Percentiles rank a stretch among this genome's conserved stretches.
phyloP scores from a whole-genome alignment of 2,797 vertebrate genomes.

The Hipposideros larvatus region DNA sequence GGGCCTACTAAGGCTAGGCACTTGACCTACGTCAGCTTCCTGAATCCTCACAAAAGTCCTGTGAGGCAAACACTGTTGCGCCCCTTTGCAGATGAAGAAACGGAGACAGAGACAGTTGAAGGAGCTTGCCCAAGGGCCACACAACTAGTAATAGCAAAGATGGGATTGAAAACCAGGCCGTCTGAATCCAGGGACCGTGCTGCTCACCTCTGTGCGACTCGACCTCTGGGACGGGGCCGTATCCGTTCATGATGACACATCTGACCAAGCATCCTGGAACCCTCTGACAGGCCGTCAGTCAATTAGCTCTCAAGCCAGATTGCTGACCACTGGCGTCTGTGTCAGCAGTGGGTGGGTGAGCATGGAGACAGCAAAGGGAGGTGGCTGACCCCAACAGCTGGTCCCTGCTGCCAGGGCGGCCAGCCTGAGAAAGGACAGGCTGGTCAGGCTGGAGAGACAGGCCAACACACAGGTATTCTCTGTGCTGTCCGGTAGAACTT shows the following conservation, averaged over 20 bases:
- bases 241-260: accelerated
- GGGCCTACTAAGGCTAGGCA: background rate
- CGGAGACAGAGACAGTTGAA: background rate
- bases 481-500: background rate
- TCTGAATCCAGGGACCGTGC: background rate
- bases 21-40: background rate
- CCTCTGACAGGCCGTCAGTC: background rate
- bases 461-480: accelerated
- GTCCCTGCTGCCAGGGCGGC: accelerated
- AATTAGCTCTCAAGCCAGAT: background rate
- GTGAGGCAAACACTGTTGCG: background rate
- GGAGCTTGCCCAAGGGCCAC: background rate
- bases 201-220: background rate
- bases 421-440: background rate
- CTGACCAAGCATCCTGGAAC: background rate
- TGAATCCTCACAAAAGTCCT: background rate
- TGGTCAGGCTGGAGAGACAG: background rate
- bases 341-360: background rate
- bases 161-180: background rate
- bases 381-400: background rate
- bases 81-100: background rate
- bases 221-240: background rate
- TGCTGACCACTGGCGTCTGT: background rate
- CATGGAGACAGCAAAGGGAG: background rate
- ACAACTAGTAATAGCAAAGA: background rate